Evolutionary conservation across 2,888 invertebrate species (phyloP).

Genomic region (Melieria omissa): DNA sequence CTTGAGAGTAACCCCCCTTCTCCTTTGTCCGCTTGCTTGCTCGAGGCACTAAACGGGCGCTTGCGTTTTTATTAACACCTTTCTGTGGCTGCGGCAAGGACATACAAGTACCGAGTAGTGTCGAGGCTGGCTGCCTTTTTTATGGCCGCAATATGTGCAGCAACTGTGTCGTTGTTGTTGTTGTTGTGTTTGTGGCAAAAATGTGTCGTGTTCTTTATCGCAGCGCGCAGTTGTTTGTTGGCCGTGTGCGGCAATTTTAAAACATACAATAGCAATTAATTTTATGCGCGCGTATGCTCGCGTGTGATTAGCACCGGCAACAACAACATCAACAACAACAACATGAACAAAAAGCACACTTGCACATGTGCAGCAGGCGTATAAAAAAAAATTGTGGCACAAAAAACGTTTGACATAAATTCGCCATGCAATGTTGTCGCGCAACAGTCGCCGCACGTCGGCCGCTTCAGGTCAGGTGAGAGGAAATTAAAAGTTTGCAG

Average conservation of each 20-base stretch:
- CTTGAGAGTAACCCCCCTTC: background rate
- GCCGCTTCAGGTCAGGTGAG: background rate
- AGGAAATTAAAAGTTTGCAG: constrained; percentile 18
- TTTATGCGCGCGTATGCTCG: constrained; percentile 25
- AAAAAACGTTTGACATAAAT: constrained; percentile 15
- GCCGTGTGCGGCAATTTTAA: constrained; percentile 33
- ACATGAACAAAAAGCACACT: background rate
- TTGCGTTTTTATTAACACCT: constrained; percentile 34
- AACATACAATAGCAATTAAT: constrained; percentile 38
- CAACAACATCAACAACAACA: background rate
- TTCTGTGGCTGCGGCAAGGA: constrained; percentile 23
- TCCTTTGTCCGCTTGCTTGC: constrained; percentile 2
- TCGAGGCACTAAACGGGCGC: constrained; percentile 24
- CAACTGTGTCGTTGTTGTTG: constrained; percentile 1
- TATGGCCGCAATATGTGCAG: background rate
- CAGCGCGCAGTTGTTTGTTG: constrained; percentile 16
- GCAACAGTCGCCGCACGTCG: background rate
- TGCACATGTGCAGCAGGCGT: background rate
- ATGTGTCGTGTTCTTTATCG: constrained; percentile 31
- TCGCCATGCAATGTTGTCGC: background rate
- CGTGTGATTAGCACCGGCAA: constrained; percentile 28
- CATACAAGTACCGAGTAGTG: background rate
- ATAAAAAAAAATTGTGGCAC: background rate
- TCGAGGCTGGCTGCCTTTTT: background rate
- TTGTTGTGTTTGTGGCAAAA: constrained; percentile 23